Evolutionary conservation across 2,113 vertebrate genomes (phyloP), one percentile per base, ranked within the genome.

Genomic region (Callospermophilus lateralis): DNA sequence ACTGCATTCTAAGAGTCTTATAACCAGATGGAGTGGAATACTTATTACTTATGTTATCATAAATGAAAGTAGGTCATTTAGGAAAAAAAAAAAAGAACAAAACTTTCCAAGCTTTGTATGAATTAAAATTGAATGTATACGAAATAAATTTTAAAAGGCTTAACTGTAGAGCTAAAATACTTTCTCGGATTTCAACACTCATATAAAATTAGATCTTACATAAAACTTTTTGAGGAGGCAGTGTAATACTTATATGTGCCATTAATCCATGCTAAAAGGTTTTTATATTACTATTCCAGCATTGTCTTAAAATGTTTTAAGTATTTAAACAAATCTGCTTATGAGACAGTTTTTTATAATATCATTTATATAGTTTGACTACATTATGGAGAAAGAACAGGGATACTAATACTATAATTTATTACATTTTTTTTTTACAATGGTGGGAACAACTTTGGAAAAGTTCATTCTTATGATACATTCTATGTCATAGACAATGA

Each of bases 261-360:
- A 98, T 98, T 97, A 96, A 91, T 97, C 87, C 37, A 94, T 94
- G 8, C 79, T 84, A 74, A 73, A 12, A 87, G 30, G 89, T 97
- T 95, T 30, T 94, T 98, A 9, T 97, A 90, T 95, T 97, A 30
- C 61, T 86, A 90, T 97, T 98, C 79, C 94, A 96, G 67, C 86
- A 90, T 96, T 98, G 97, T 91, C 85, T 51, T 89, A 93, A 96
- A 53, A 58, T 96, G 81, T 90, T 90, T 97, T 97, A 98, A 94
- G 87, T 98, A 97, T 97, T 92, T 97, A 93, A 95, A 96, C 67
- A 90, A 72, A 80, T 89, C 97, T 97, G 97, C 94, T 96, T 98
- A 61, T 95, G 39, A 95, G 81, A 98, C 94, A 87, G 74, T 2
- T 97, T 95, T 96, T 88, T 68, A 45, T 95, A 94, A 45, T 95